These are phyloP conservation scores for Philhelius pedissequus DNA, from an alignment of 2,888 invertebrate species.

Conservation along the genomic window DNA sequence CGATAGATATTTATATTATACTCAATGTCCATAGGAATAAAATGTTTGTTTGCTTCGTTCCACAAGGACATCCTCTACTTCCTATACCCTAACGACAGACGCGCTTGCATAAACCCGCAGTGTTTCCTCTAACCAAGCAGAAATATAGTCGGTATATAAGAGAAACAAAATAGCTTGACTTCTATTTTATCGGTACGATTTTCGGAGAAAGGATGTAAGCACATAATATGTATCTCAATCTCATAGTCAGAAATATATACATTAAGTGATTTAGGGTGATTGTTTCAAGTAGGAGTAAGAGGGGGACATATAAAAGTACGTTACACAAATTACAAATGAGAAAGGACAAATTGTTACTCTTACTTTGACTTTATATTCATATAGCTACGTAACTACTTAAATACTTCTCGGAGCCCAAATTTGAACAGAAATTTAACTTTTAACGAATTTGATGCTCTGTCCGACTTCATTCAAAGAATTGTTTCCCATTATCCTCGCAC, in stretches of 20 bases:
- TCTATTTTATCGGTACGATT: not conserved
- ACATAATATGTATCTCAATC: not conserved
- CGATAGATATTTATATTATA: conserved; percentile 54
- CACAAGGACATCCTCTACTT: not conserved
- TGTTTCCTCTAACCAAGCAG: not conserved
- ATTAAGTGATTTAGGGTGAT: not conserved
- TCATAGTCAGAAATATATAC: not conserved
- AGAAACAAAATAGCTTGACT: not conserved
- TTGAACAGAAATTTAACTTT: too few relatives aligned
- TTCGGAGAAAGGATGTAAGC: not conserved
- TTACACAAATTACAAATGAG: conserved; percentile 27
- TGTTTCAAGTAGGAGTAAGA: not conserved
- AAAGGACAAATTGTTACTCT: conserved; percentile 48
- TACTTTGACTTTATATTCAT: not conserved
- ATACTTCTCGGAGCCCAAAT: too few relatives aligned
- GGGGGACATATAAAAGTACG: not conserved
- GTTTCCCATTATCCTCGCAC: too few relatives aligned
- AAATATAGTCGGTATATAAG: not conserved
- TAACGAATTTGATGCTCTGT: too few relatives aligned
- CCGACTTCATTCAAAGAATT: too few relatives aligned
- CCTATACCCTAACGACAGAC: not conserved
- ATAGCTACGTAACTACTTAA: not conserved
- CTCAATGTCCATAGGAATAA: conserved; percentile 52
- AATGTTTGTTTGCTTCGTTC: conserved; percentile 52
- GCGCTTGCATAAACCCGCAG: not conserved